Conservation (phyloP, 2,888 invertebrate species). For the Globia sparganii region DNA sequence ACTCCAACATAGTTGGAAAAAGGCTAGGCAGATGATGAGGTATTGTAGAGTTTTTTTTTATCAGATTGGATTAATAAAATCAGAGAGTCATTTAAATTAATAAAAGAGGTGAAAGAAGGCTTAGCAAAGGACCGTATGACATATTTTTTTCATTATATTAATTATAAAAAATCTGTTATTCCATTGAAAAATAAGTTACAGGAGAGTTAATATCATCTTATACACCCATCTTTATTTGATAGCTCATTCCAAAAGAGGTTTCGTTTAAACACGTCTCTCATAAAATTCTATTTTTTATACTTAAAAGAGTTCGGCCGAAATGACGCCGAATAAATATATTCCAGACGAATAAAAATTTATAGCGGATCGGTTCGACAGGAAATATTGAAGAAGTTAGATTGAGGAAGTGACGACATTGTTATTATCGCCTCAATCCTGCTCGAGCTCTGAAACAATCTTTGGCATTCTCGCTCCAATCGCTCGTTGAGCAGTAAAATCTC, state of each 20-base stretch:
- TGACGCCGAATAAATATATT: conserved; percentile 69
- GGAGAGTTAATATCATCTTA: conserved; percentile 10
- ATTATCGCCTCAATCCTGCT: conserved; percentile 86
- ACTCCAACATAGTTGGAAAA: no score
- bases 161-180: not conserved
- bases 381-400: conserved; percentile 88
- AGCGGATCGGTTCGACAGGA: conserved; percentile 78
- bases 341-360: conserved; percentile 80
- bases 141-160: not conserved
- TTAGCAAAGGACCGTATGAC: not conserved
- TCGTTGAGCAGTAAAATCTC: conserved; percentile 83
- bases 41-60: not conserved
- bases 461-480: conserved; percentile 80
- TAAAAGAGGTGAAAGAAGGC: not conserved
- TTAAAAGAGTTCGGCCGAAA: conserved; percentile 52
- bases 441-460: conserved; percentile 85
- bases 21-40: no score
- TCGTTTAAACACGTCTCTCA: conserved; percentile 24
- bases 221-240: conserved; percentile 36
- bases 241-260: conserved; percentile 40
- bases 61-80: not conserved
- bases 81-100: not conserved
- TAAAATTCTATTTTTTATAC: conserved; percentile 58
- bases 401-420: conserved; percentile 89
- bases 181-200: conserved; percentile 24